Evolutionary conservation across 2,888 invertebrate species (phyloP).

Genomic region (Ashinkailepas kermadecensis): DNA sequence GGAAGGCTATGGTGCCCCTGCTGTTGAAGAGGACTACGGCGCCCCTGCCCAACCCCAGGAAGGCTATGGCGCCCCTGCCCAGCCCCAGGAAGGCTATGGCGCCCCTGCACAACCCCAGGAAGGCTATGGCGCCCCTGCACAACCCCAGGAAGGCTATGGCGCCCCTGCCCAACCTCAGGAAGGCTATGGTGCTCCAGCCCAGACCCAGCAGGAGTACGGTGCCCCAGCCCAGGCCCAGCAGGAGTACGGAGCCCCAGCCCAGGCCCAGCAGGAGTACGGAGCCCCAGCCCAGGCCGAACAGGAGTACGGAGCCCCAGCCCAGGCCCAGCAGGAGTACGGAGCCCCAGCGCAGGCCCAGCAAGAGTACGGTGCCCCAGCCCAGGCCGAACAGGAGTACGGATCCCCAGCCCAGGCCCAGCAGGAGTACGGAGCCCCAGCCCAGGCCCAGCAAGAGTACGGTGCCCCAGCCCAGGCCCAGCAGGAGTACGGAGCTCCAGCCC

Average conservation of each 20-base stretch:
- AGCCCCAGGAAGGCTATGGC: background rate
- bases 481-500: background rate
- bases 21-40: background rate
- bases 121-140: background rate
- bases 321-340: background rate
- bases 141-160: background rate
- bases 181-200: background rate
- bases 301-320: constrained; percentile 1
- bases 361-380: background rate
- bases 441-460: background rate
- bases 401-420: background rate
- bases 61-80: background rate
- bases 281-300: background rate
- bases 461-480: background rate
- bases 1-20: background rate
- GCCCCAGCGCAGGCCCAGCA: background rate
- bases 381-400: background rate
- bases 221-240: background rate
- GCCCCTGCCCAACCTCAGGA: background rate
- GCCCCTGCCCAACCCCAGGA: background rate
- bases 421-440: background rate
- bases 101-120: background rate
- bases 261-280: background rate
- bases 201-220: background rate
- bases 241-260: background rate